Percentiles rank a stretch among this genome's conserved stretches.
These are phyloP conservation scores for Galeopsomyia nigrocyanea DNA, from an alignment of 2,888 invertebrate genomes.

Conservation along the genomic window DNA sequence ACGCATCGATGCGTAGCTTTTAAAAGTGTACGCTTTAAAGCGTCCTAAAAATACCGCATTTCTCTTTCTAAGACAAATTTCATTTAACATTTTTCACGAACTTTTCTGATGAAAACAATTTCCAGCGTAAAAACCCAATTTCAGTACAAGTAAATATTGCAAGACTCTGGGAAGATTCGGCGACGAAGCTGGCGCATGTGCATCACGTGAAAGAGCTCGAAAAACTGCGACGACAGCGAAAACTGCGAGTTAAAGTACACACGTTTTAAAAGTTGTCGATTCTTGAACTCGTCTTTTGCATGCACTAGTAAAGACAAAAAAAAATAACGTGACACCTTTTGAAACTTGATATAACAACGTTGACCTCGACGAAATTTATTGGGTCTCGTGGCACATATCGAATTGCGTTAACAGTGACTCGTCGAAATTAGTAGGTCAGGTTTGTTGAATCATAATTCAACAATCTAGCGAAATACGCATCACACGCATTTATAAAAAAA, in stretches of 20 bases:
- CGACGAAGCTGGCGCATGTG: constrained; percentile 4
- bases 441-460: constrained; percentile 12
- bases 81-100: too few species aligned
- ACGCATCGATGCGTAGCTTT: too few species aligned
- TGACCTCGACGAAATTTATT: constrained; percentile 14
- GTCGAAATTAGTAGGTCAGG: constrained; percentile 27
- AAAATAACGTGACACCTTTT: constrained; percentile 3
- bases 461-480: constrained; percentile 47
- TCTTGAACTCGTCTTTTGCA: constrained; percentile 22
- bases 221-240: constrained; percentile 1
- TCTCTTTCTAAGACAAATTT: too few species aligned
- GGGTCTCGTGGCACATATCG: constrained; percentile 3
- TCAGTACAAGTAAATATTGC: too few species aligned
- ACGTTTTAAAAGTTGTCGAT: constrained; percentile 2
- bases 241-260: too few species aligned
- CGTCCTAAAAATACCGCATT: too few species aligned
- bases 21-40: too few species aligned
- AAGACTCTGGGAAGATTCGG: constrained; percentile 2
- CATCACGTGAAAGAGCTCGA: not conserved
- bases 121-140: too few species aligned
- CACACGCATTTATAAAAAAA: not conserved
- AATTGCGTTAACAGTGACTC: constrained; percentile 21
- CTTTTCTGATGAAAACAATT: too few species aligned
- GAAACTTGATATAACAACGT: constrained; percentile 20
- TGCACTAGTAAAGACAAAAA: constrained; percentile 2